These are phyloP conservation scores for Pristionchus arcanus DNA, from an alignment of 2,888 invertebrate genomes.

Conservation along the genomic window DNA sequence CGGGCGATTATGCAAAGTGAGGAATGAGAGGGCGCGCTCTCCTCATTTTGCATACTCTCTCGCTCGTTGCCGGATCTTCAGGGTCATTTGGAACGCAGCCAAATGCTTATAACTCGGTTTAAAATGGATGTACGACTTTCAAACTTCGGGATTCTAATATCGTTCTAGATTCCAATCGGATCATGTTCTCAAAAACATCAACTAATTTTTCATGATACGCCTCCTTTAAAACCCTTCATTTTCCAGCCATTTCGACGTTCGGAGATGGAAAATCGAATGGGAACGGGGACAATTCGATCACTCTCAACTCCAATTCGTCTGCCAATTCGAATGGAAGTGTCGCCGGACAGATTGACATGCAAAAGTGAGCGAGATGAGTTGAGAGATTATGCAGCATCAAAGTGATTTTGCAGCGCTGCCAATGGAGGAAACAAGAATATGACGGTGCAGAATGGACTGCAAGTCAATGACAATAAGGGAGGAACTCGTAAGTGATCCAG, in stretches of 20 bases:
- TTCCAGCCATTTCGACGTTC: conserved; percentile 66
- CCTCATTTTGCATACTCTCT: too few species aligned
- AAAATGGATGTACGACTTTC: too few species aligned
- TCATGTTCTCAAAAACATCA: too few species aligned
- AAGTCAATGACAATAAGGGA: conserved; percentile 66
- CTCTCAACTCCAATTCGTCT: conserved; percentile 53
- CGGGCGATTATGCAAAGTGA: too few species aligned
- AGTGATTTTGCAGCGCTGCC: conserved; percentile 50
- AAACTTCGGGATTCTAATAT: too few species aligned
- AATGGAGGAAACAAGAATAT: conserved; percentile 65
- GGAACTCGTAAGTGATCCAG: conserved; percentile 61
- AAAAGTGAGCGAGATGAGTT: background rate
- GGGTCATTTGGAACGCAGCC: background rate
- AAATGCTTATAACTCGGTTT: too few species aligned
- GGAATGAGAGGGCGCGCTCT: too few species aligned
- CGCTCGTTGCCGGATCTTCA: too few species aligned
- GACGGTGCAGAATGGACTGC: conserved; percentile 67
- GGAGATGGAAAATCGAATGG: conserved; percentile 63
- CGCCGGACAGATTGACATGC: conserved; percentile 38
- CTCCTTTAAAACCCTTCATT: background rate
- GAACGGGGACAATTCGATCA: conserved; percentile 61
- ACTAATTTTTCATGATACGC: too few species aligned
- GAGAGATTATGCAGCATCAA: background rate
- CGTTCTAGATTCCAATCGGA: too few species aligned
- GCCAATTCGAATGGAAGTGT: conserved; percentile 32